phyloP scores from a whole-genome alignment of 2,113 vertebrate genomes.

The Actenoides hombroni region DNA sequence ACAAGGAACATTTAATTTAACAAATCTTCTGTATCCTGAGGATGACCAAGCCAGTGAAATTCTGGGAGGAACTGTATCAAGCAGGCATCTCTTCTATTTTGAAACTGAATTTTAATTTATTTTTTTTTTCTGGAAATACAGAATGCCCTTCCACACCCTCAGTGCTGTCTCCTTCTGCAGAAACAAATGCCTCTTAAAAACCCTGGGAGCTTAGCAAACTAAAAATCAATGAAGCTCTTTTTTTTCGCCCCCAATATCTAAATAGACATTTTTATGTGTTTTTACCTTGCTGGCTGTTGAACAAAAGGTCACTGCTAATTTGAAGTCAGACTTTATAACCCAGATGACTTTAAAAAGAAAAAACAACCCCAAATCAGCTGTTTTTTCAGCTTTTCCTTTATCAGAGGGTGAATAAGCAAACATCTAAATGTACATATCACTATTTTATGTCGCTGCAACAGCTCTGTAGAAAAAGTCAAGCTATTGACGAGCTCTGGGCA shows the following conservation, averaged over 20 bases:
- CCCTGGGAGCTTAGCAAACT: slow-evolving; percentile 11
- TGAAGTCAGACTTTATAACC: slow-evolving; percentile 59
- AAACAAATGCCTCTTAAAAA: slow-evolving; percentile 28
- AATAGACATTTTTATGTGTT: slow-evolving; percentile 63
- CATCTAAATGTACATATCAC: slow-evolving; percentile 18
- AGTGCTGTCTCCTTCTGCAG: not conserved
- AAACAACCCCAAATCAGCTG: not conserved
- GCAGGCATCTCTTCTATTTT: not conserved
- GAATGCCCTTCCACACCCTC: not conserved
- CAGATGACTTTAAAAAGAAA: slow-evolving; percentile 47
- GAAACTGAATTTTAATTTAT: not conserved
- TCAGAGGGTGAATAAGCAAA: slow-evolving; percentile 20
- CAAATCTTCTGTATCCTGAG: not conserved
- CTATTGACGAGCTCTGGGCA: slow-evolving; percentile 44
- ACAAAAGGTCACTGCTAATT: slow-evolving; percentile 70
- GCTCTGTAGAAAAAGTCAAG: slow-evolving; percentile 13
- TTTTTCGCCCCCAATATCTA: slow-evolving; percentile 35
- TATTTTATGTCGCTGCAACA: slow-evolving; percentile 13
- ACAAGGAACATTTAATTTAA: not conserved
- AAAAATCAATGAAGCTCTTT: slow-evolving; percentile 55
- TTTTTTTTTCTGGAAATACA: not conserved
- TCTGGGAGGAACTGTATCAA: not conserved
- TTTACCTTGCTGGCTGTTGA: slow-evolving; percentile 34
- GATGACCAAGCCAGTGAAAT: not conserved
- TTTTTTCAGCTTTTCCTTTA: slow-evolving; percentile 17